phyloP scores from a whole-genome alignment of 2,113 vertebrate species.

The Eidolon helvum region DNA sequence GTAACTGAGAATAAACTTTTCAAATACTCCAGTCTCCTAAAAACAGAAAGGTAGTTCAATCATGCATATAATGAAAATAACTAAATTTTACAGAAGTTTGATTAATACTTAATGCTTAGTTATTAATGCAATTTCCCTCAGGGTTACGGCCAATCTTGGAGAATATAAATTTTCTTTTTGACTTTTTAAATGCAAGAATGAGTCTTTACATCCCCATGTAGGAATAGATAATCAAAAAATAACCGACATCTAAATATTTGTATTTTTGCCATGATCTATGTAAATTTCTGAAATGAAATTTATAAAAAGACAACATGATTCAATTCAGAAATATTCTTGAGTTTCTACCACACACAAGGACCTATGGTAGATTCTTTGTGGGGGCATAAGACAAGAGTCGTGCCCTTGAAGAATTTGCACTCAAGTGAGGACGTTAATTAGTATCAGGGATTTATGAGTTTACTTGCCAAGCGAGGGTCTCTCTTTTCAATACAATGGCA shows the following conservation, averaged over 20 bases:
- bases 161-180: not conserved
- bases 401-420: not conserved
- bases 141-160: not conserved
- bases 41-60: not conserved
- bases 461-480: not conserved
- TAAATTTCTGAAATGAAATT: not conserved
- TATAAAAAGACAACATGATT: not conserved
- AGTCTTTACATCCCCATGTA: not conserved
- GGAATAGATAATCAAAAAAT: not conserved
- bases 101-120: not conserved
- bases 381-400: not conserved
- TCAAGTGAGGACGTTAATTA: not conserved
- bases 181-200: not conserved
- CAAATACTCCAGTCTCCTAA: not conserved
- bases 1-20: not conserved
- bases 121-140: not conserved
- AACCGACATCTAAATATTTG: not conserved
- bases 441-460: not conserved
- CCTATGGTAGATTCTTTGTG: not conserved
- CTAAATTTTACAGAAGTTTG: not conserved
- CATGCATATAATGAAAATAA: not conserved
- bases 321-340: not conserved
- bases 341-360: not conserved
- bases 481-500: not conserved
- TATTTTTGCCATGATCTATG: constrained; percentile 27